Evolutionary conservation across 1,140 invertebrate genomes (phyloP).

Genomic region (Drosophila equinoxialis): DNA sequence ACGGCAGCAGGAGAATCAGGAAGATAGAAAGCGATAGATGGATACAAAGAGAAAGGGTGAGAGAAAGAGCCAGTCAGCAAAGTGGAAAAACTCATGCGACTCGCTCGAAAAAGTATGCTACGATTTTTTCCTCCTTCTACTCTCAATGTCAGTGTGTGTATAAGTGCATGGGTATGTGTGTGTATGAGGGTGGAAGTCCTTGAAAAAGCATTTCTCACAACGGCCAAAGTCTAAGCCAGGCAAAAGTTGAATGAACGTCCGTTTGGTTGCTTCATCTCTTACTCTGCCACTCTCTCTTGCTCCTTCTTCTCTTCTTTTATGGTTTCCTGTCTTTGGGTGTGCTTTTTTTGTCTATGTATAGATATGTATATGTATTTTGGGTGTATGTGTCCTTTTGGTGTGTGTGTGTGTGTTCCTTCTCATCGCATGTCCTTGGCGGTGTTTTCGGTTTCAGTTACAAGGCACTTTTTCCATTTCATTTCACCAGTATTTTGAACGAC

Average conservation of each 20-base stretch:
- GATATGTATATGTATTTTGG: neutral
- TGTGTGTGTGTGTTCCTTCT: constrained; percentile 10
- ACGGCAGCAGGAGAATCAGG: neutral
- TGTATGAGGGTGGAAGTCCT: constrained; percentile 66
- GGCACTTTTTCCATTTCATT: constrained; percentile 39
- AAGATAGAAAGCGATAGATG: constrained; percentile 5
- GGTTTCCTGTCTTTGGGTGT: constrained; percentile 15
- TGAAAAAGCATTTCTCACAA: constrained; percentile 62
- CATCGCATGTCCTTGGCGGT: constrained; percentile 38
- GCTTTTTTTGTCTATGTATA: neutral
- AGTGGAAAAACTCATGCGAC: constrained; percentile 73
- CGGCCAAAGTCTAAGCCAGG: constrained; percentile 63
- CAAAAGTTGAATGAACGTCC: constrained; percentile 73
- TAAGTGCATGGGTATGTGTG: constrained; percentile 3
- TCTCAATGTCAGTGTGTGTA: constrained; percentile 30
- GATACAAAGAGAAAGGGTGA: constrained; percentile 12
- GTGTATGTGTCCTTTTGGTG: constrained; percentile 17
- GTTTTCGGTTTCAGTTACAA: constrained; percentile 39
- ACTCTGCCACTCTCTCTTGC: constrained; percentile 12
- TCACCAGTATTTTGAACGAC: constrained; percentile 39
- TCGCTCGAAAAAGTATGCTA: constrained; percentile 80
- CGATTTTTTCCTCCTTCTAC: constrained; percentile 51
- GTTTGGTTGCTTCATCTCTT: constrained; percentile 29
- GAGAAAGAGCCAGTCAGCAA: constrained; percentile 55
- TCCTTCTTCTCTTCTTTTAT: neutral